These are phyloP conservation scores for Romanogobio albipinnatus DNA, from an alignment of 2,113 vertebrate genomes.

Conservation along the genomic window DNA sequence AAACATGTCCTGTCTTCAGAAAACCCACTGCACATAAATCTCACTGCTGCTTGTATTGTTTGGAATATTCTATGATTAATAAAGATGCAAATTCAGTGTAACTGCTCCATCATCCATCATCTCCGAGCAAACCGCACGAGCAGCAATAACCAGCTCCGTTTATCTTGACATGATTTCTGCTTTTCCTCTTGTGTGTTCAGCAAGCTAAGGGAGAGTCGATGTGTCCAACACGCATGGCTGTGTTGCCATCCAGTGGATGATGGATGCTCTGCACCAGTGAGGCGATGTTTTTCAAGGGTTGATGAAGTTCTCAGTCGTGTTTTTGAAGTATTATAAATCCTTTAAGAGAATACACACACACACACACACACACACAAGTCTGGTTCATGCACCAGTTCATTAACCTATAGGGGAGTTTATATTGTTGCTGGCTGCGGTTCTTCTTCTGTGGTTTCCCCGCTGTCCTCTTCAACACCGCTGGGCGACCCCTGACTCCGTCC, in stretches of 20 bases:
- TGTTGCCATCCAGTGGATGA: conserved; percentile 58
- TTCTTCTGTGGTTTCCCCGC: conserved; percentile 37
- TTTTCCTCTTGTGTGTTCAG: neutral
- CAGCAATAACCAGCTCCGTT: neutral
- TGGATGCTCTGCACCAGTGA: neutral
- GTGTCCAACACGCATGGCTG: neutral
- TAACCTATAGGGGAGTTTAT: neutral
- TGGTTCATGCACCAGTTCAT: neutral
- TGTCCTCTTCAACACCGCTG: conserved; percentile 25
- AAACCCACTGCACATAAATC: neutral
- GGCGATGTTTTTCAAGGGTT: neutral
- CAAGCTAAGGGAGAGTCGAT: neutral
- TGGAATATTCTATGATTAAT: neutral
- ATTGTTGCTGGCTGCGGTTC: neutral
- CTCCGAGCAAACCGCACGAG: neutral
- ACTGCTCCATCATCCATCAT: neutral
- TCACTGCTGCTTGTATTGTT: neutral
- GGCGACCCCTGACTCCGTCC: conserved; percentile 28
- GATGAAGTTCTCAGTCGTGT: neutral
- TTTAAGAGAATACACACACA: neutral
- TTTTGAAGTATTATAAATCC: neutral
- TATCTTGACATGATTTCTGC: neutral
- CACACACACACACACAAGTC: too few relatives aligned
- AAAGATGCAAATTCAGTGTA: neutral
- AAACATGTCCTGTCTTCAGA: neutral